A percentile compares a stretch with the other conserved stretches of the same genome.
These are phyloP conservation scores for Grammomys surdaster DNA, from an alignment of 2,113 vertebrate species.

Conservation along the genomic window DNA sequence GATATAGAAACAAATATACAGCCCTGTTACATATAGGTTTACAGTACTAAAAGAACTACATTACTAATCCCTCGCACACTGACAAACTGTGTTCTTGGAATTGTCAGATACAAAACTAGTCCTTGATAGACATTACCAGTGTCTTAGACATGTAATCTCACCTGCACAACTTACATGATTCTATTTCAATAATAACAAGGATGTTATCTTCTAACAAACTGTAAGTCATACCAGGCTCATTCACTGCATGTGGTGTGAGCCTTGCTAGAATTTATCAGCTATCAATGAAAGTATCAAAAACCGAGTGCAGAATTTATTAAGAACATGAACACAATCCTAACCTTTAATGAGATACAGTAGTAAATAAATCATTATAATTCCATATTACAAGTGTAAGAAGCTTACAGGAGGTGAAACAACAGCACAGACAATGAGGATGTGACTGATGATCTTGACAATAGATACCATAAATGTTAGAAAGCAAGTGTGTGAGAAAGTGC, in stretches of 20 bases:
- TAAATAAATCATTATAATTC: slow-evolving; percentile 55
- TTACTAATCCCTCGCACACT: neutral
- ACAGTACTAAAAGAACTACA: neutral
- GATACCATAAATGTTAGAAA: slow-evolving; percentile 16
- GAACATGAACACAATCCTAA: neutral
- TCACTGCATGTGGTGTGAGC: neutral
- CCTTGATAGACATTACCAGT: neutral
- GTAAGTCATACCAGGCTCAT: neutral
- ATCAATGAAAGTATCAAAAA: slow-evolving; percentile 38
- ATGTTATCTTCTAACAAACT: neutral
- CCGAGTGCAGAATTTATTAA: slow-evolving; percentile 11
- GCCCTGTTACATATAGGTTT: neutral
- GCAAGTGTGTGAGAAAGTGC: slow-evolving; percentile 33
- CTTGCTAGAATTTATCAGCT: slow-evolving; percentile 14
- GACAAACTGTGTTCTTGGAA: neutral
- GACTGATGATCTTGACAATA: neutral
- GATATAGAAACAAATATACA: slow-evolving; percentile 28
- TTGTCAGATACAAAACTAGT: slow-evolving; percentile 22
- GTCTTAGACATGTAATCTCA: slow-evolving; percentile 44
- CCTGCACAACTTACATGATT: slow-evolving; percentile 30
- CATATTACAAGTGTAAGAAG: neutral
- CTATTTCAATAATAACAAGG: neutral
- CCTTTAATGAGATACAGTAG: slow-evolving; percentile 27
- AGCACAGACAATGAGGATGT: neutral
- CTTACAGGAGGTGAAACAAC: neutral